A percentile compares a stretch with the other conserved stretches of the same genome.
Conservation (phyloP, 2,113 vertebrate species). For the Andinoacara biseriatus region DNA sequence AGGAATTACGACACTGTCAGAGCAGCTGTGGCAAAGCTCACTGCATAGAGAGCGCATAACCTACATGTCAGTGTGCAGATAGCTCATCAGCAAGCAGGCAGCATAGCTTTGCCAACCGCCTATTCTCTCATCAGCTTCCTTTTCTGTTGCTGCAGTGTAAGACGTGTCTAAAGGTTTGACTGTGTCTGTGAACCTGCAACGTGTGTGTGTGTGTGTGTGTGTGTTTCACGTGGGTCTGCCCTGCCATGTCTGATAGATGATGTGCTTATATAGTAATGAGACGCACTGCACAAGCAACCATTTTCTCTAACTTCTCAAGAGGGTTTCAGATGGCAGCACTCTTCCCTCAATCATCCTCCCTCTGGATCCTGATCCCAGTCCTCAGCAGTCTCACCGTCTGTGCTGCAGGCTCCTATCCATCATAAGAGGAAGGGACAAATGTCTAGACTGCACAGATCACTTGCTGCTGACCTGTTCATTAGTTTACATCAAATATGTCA, state of each 20-base stretch:
- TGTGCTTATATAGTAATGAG: constrained; percentile 60
- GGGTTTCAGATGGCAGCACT: constrained; percentile 43
- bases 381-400: constrained; percentile 15
- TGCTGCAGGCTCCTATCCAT: constrained; percentile 38
- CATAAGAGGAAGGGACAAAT: constrained; percentile 33
- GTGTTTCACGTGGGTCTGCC: constrained; percentile 20
- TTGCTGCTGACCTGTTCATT: constrained; percentile 43
- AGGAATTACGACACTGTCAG: constrained; percentile 53
- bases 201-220: constrained; percentile 26
- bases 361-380: constrained; percentile 5
- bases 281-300: constrained; percentile 28
- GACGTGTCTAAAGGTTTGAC: constrained; percentile 43
- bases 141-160: constrained; percentile 15
- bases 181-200: constrained; percentile 27
- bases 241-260: constrained; percentile 61
- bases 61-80: constrained; percentile 63
- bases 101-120: constrained; percentile 42
- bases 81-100: constrained; percentile 73
- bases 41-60: constrained; percentile 46
- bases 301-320: constrained; percentile 46
- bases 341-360: constrained; percentile 40
- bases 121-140: constrained; percentile 32
- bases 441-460: constrained; percentile 48
- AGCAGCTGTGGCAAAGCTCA: constrained; percentile 58
- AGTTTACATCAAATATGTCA: constrained; percentile 33